These are phyloP conservation scores for Potamilus streckersoni DNA, from an alignment of 1,140 invertebrate species.

Conservation along the genomic window DNA sequence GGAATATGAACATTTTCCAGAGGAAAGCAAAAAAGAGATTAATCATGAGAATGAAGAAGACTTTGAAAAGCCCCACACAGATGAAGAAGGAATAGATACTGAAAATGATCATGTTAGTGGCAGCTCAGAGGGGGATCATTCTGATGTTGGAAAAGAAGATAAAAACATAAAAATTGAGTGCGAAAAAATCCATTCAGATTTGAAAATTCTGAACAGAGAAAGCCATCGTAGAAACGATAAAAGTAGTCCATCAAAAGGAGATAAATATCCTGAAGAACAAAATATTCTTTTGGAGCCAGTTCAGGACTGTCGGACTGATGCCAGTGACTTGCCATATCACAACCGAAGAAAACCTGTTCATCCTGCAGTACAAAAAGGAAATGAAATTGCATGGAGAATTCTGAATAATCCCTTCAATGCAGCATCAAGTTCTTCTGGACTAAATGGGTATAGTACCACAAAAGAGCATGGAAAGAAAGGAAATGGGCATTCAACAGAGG, in stretches of 20 bases:
- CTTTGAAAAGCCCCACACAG: conserved; percentile 7
- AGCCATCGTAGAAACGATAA: neutral
- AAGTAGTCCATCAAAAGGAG: neutral
- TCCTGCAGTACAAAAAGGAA: conserved; percentile 43
- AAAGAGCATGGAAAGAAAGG: too few species aligned
- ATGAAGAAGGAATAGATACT: conserved; percentile 9
- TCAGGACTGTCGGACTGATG: too few species aligned
- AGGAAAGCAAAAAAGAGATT: too few species aligned
- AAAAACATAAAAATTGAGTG: too few species aligned
- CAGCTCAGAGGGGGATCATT: conserved; percentile 1
- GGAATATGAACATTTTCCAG: conserved; percentile 13
- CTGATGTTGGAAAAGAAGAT: neutral
- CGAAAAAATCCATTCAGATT: neutral
- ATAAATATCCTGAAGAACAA: conserved; percentile 2
- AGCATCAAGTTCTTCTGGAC: too few species aligned
- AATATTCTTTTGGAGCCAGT: too few species aligned
- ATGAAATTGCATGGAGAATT: conserved; percentile 57
- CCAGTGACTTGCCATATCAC: conserved; percentile 7
- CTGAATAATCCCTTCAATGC: conserved; percentile 36
- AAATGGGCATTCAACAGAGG: too few species aligned
- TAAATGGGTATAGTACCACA: too few species aligned
- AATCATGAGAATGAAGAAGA: neutral
- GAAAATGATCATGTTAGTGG: conserved; percentile 3
- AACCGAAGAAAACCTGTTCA: conserved; percentile 6
- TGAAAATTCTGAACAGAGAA: neutral